Evolutionary conservation across 2,888 invertebrate genomes (phyloP).

Genomic region (Clanis bilineata): DNA sequence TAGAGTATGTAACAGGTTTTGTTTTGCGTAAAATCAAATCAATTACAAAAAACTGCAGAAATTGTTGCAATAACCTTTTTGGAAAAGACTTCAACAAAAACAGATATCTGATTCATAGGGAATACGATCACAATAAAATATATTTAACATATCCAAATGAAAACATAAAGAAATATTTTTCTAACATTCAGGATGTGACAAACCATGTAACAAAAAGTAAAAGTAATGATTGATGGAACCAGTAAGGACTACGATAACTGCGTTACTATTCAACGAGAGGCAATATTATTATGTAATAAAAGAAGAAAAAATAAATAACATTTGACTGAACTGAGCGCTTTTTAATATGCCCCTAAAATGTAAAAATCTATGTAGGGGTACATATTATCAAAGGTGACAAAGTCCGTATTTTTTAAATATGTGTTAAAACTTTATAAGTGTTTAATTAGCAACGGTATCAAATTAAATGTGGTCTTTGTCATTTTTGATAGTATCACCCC

Average conservation of each 20-base stretch:
- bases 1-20: background rate
- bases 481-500: no score
- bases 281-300: background rate
- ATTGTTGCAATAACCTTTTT: background rate
- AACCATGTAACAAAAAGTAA: no score
- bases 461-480: no score
- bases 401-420: no score
- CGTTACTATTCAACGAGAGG: background rate
- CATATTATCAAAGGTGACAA: no score
- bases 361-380: no score
- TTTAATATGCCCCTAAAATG: no score
- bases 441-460: no score
- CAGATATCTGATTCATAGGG: background rate
- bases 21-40: background rate
- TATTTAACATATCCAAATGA: background rate
- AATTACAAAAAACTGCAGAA: background rate
- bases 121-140: no score
- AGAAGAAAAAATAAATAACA: background rate
- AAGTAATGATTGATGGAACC: background rate
- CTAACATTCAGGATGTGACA: background rate
- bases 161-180: background rate
- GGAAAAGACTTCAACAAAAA: background rate
- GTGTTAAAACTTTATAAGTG: no score
- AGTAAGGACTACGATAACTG: background rate
- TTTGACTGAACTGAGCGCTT: no score